Evolutionary conservation across 2,797 vertebrate species (phyloP).

Genomic region (Pantherophis vulpinus): DNA sequence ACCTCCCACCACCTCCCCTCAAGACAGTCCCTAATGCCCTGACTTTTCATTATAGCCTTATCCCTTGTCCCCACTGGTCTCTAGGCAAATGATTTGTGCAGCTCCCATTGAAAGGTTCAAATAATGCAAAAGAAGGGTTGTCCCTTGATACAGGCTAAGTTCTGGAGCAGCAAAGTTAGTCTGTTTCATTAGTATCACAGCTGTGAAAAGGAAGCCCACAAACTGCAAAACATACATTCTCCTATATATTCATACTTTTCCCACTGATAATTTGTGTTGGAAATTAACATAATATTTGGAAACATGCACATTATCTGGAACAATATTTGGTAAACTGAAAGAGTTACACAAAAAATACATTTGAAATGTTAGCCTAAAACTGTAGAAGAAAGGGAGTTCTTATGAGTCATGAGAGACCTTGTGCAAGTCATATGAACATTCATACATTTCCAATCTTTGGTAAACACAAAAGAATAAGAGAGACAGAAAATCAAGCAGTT

Average conservation of each 20-base stretch:
- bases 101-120: neutral
- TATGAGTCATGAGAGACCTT: conserved; percentile 73
- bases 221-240: neutral
- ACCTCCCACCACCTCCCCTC: neutral
- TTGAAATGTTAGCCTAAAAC: neutral
- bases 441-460: conserved; percentile 36
- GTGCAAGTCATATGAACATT: conserved; percentile 75
- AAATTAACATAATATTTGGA: neutral
- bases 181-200: neutral
- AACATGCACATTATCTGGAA: neutral
- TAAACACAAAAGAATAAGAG: conserved; percentile 41
- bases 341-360: conserved; percentile 1
- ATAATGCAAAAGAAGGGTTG: neutral
- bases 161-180: neutral
- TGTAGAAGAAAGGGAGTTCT: conserved; percentile 50
- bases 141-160: neutral
- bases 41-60: neutral
- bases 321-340: conserved; percentile 14
- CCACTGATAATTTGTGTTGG: neutral
- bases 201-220: neutral
- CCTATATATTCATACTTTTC: neutral
- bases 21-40: neutral
- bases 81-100: neutral
- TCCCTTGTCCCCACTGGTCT: neutral
- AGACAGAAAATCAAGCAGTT: conserved; percentile 8